A percentile compares a stretch with the other conserved stretches of the same genome.
These are phyloP conservation scores for Eupithecia dodoneata DNA, from an alignment of 2,888 invertebrate species.

Conservation along the genomic window DNA sequence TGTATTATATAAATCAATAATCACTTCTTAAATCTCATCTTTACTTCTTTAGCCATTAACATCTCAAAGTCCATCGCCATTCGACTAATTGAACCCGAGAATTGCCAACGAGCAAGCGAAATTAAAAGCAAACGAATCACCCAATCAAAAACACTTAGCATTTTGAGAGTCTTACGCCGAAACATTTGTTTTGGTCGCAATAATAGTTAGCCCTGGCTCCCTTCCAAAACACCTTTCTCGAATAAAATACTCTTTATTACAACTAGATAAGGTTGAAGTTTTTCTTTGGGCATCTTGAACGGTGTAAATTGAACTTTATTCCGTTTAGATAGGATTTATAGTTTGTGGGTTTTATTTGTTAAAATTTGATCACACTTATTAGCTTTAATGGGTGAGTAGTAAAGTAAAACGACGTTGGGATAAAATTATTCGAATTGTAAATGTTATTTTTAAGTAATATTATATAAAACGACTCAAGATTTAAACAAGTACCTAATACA, in stretches of 20 bases:
- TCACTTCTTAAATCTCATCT: background rate
- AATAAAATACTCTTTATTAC: conserved; percentile 23
- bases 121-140: conserved; percentile 39
- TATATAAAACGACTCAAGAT: background rate
- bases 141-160: conserved; percentile 48
- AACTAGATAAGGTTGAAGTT: conserved; percentile 23
- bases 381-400: conserved; percentile 41
- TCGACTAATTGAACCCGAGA: conserved; percentile 16
- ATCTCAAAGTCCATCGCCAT: background rate
- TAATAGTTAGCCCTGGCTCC: conserved; percentile 47
- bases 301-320: conserved; percentile 28
- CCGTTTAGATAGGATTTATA: conserved; percentile 20
- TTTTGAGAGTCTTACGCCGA: conserved; percentile 39
- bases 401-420: conserved; percentile 35
- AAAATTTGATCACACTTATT: conserved; percentile 48
- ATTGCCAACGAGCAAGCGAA: conserved; percentile 32
- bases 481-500: background rate
- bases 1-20: background rate
- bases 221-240: conserved; percentile 42
- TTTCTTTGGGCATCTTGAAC: background rate
- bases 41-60: background rate
- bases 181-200: conserved; percentile 49
- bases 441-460: background rate
- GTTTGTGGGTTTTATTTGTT: conserved; percentile 23
- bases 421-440: conserved; percentile 3